Evolutionary conservation across 1,140 invertebrate genomes (phyloP).

Genomic region (Asbolus verrucosus): DNA sequence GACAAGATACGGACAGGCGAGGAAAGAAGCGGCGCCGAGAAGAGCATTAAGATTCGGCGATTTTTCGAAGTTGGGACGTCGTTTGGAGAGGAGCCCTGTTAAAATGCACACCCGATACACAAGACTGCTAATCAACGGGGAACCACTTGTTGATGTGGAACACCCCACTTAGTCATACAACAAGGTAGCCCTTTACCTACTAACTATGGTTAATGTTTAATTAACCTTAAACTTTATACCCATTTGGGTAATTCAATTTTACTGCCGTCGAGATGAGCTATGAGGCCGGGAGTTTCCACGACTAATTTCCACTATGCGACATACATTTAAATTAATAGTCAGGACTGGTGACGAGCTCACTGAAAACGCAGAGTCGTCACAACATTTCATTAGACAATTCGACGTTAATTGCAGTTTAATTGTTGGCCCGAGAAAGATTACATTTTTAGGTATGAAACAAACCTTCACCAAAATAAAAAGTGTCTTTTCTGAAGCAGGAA

Average conservation of each 20-base stretch:
- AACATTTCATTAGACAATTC: slow-evolving; percentile 26
- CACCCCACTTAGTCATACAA: slow-evolving; percentile 51
- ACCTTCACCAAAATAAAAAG: too few relatives aligned
- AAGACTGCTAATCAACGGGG: slow-evolving; percentile 53
- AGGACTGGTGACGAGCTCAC: slow-evolving; percentile 31
- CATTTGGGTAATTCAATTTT: slow-evolving; percentile 46
- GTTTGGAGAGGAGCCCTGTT: not conserved
- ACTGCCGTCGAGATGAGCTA: slow-evolving; percentile 42
- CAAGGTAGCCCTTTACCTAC: slow-evolving; percentile 48
- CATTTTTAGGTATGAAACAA: too few relatives aligned
- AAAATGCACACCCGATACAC: slow-evolving; percentile 49
- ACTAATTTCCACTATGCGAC: slow-evolving; percentile 43
- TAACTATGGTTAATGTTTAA: slow-evolving; percentile 46
- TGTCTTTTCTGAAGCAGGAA: too few relatives aligned
- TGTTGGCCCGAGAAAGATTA: too few relatives aligned
- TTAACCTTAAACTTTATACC: slow-evolving; percentile 46
- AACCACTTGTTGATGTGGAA: slow-evolving; percentile 57
- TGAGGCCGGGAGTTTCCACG: slow-evolving; percentile 39
- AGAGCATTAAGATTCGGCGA: slow-evolving; percentile 39
- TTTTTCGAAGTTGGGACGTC: slow-evolving; percentile 32
- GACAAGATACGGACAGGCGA: slow-evolving; percentile 42
- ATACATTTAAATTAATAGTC: slow-evolving; percentile 44
- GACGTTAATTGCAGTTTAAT: not conserved
- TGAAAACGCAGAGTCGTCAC: slow-evolving; percentile 32
- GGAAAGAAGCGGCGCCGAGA: slow-evolving; percentile 17